A percentile compares a stretch with the other conserved stretches of the same genome.
These are phyloP conservation scores for Bugulina stolonifera DNA, from an alignment of 2,888 invertebrate genomes.

Conservation along the genomic window DNA sequence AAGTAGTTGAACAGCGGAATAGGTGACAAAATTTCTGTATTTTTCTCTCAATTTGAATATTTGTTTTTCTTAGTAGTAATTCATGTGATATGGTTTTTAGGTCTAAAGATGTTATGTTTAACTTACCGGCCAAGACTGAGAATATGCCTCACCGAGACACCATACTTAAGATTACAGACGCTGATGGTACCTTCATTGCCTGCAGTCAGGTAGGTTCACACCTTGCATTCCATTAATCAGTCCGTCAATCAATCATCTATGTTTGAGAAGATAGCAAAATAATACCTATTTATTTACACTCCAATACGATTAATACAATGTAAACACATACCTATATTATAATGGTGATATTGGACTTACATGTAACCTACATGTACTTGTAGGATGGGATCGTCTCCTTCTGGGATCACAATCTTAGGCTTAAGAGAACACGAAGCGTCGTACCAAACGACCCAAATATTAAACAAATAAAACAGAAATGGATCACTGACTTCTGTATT, in stretches of 20 bases:
- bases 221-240: too few species aligned
- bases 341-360: too few species aligned
- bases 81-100: neutral
- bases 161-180: conserved; percentile 46
- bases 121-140: conserved; percentile 48
- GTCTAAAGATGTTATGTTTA: conserved; percentile 34
- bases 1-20: too few species aligned
- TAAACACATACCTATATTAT: too few species aligned
- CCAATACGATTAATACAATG: too few species aligned
- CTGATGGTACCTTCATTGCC: conserved; percentile 50
- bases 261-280: too few species aligned
- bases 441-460: neutral
- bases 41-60: too few species aligned
- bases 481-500: conserved; percentile 53
- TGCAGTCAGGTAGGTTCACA: conserved; percentile 42
- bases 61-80: too few species aligned
- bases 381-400: conserved; percentile 52
- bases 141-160: conserved; percentile 49
- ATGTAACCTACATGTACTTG: too few species aligned
- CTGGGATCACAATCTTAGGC: conserved; percentile 45
- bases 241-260: too few species aligned
- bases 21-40: too few species aligned
- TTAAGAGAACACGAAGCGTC: conserved; percentile 37
- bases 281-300: too few species aligned
- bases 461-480: conserved; percentile 39